Evolutionary conservation across 2,113 vertebrate species (phyloP), one percentile per base, ranked within the genome.

Genomic region (Bettongia penicillata): DNA sequence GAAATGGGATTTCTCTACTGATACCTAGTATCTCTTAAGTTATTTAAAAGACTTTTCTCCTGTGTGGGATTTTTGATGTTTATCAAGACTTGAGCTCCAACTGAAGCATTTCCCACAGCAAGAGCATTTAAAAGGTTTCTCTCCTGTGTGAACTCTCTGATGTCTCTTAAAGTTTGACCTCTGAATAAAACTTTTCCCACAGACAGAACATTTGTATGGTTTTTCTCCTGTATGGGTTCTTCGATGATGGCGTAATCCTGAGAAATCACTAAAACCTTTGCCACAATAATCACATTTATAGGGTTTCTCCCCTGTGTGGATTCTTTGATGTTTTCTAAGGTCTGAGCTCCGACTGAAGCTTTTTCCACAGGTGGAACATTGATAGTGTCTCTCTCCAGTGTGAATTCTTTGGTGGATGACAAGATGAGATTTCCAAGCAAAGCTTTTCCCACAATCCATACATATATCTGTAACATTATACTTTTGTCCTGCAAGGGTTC

Each of bases 201-300:
- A 98, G 93, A 96, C 94, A 43, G 96, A 96, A 91, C 98, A 98
- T 77, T 97, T 98, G 91, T 96, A 98, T n/a, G 98, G 98, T 43
- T 98, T 98, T 89, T 98, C 97, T 1, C 97, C 97, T 0, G 98
- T 98, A 94, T 98, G 98, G 51, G 97, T 98, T 49, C 97, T 98
- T 95, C 97, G 95, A 0, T 98, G 98, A 91, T 97, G 94, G 25
- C 97, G 97, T 95, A 98, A 53, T 12, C 97, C 96, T 0, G 98
- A 98, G 93, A 97, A 96, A 95, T 98, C 97, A 2, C 98, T 97
- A 12, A 98, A 98, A 90, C 97, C 97, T 91, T 98, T 98, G 26
- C 98, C 98, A 43, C 98, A 98, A 50, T 97, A 95, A 8, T 96
- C 94, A 2, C 98, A 98, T 47, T 97, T 97, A 61, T 98, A 98